Conservation (phyloP, 2,113 vertebrate species). For the Columbina picui region DNA sequence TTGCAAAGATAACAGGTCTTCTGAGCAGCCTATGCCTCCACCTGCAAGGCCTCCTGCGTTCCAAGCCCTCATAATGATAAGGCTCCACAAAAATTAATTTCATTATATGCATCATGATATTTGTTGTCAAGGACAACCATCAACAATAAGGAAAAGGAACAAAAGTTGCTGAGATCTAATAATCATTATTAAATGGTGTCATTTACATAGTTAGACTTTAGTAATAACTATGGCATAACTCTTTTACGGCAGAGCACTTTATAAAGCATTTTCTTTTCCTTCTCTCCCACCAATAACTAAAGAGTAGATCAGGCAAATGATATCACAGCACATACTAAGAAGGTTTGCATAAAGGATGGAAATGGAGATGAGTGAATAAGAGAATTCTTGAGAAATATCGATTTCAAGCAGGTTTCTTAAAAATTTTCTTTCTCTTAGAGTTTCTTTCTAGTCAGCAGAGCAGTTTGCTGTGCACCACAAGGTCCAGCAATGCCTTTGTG, state of each 20-base stretch:
- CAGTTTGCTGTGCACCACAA: not conserved
- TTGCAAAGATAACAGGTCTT: slow-evolving; percentile 27
- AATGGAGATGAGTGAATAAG: not conserved
- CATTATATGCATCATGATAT: not conserved
- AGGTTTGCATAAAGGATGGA: not conserved
- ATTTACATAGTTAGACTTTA: slow-evolving; percentile 11
- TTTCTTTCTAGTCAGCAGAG: not conserved
- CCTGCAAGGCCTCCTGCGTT: not conserved
- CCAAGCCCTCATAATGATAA: not conserved
- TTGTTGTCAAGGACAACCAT: slow-evolving; percentile 11
- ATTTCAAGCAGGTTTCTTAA: not conserved
- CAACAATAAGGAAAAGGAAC: not conserved
- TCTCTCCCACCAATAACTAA: not conserved
- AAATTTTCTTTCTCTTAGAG: not conserved
- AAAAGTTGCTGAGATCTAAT: slow-evolving; percentile 30
- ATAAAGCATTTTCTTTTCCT: not conserved
- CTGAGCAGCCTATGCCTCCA: not conserved
- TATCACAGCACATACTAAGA: not conserved
- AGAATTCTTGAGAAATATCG: not conserved
- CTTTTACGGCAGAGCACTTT: not conserved
- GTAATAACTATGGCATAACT: not conserved
- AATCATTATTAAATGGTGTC: not conserved
- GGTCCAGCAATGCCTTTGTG: not conserved
- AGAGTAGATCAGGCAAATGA: not conserved
- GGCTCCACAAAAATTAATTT: not conserved